A percentile compares a stretch with the other conserved stretches of the same genome.
phyloP scores from a whole-genome alignment of 2,888 invertebrate genomes.

The Aspidapion aeneum region DNA sequence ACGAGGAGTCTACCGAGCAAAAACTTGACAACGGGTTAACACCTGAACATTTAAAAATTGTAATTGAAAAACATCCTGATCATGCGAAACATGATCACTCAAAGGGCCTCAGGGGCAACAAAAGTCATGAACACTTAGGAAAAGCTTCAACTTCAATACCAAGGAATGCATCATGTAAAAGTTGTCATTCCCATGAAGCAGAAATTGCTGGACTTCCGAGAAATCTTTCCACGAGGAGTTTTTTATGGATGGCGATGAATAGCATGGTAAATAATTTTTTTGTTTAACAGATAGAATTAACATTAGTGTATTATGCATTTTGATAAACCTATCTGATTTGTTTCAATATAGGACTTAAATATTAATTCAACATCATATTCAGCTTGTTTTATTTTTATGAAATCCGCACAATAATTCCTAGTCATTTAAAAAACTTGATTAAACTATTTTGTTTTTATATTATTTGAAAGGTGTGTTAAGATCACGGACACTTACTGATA shows the following conservation, averaged over 20 bases:
- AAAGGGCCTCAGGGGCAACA: neutral
- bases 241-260: neutral
- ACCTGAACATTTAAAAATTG: neutral
- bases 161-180: neutral
- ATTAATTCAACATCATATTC: too few relatives aligned
- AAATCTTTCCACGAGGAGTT: neutral
- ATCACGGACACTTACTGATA: too few relatives aligned
- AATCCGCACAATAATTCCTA: too few relatives aligned
- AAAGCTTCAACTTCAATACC: neutral
- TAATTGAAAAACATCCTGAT: neutral
- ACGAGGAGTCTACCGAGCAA: neutral
- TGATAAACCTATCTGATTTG: too few relatives aligned
- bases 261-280: neutral
- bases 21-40: neutral
- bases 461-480: too few relatives aligned
- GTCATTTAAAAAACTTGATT: too few relatives aligned
- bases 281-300: neutral
- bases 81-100: neutral
- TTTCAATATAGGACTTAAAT: too few relatives aligned
- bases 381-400: too few relatives aligned
- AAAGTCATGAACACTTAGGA: neutral
- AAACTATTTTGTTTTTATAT: too few relatives aligned
- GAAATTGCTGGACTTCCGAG: neutral
- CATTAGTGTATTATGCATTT: neutral
- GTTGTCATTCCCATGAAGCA: neutral